phyloP scores from a whole-genome alignment of 92 coral and sea anemone genomes.

The Phenganax marumi region DNA sequence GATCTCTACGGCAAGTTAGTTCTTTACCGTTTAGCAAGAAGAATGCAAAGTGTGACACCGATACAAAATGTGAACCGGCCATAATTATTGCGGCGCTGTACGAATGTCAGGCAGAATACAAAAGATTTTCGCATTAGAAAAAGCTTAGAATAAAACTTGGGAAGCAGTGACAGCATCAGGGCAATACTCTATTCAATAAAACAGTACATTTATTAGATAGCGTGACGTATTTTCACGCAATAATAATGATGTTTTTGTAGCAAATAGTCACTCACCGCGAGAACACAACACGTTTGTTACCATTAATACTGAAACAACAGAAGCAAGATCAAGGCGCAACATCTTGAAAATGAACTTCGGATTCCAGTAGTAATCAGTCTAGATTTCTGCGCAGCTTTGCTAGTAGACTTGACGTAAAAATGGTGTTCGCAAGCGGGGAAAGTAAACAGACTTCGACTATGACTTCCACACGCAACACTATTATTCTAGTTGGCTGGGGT shows the following conservation, averaged over 20 bases:
- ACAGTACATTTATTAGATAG: neutral
- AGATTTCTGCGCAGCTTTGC: neutral
- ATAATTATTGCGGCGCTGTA: no score
- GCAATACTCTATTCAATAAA: neutral
- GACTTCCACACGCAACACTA: neutral
- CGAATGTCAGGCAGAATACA: neutral
- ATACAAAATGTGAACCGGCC: no score
- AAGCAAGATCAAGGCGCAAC: neutral
- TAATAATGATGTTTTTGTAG: neutral
- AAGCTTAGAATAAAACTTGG: neutral
- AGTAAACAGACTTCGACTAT: neutral
- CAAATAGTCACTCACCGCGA: slow-evolving; percentile 7
- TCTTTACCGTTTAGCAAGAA: no score
- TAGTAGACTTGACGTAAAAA: neutral
- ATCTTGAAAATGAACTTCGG: neutral
- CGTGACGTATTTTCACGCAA: neutral
- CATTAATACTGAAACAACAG: neutral
- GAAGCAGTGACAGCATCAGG: neutral
- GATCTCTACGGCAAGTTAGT: no score
- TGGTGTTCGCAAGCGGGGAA: neutral
- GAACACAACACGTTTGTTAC: slow-evolving; percentile 1
- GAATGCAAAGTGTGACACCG: no score
- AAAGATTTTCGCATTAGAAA: neutral
- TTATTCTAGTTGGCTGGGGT: neutral
- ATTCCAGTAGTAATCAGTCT: neutral